These are phyloP conservation scores for Macropis europaea DNA, from an alignment of 2,888 invertebrate genomes.

Conservation along the genomic window DNA sequence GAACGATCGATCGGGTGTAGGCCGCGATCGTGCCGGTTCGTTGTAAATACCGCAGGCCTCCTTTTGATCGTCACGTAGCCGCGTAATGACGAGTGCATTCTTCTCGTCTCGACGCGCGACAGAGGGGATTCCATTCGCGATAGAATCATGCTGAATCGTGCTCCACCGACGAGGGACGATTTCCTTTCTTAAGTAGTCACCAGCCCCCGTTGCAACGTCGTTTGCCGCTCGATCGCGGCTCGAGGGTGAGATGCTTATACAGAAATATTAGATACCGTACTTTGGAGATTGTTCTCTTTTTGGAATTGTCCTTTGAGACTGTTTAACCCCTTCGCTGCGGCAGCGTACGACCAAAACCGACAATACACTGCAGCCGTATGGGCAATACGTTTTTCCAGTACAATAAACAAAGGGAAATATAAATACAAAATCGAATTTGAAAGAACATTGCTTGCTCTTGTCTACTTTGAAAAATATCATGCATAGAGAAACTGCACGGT, in stretches of 20 bases:
- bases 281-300: neutral
- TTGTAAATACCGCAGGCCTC: constrained; percentile 54
- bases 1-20: constrained; percentile 55
- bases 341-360: too few species aligned
- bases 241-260: neutral
- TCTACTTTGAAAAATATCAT: too few species aligned
- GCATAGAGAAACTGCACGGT: too few species aligned
- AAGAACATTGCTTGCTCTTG: too few species aligned
- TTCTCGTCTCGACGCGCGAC: constrained; percentile 11
- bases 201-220: neutral
- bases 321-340: too few species aligned
- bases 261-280: neutral
- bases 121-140: constrained; percentile 24
- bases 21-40: constrained; percentile 51
- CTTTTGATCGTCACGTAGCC: constrained; percentile 59
- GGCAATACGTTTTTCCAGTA: too few species aligned
- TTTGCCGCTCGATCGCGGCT: constrained; percentile 17
- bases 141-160: constrained; percentile 39
- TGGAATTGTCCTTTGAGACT: too few species aligned
- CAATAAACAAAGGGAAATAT: too few species aligned
- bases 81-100: constrained; percentile 56
- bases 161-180: constrained; percentile 23
- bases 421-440: too few species aligned
- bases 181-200: constrained; percentile 37
- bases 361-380: too few species aligned